These are phyloP conservation scores for Dunckerocampus dactyliophorus DNA, from an alignment of 2,113 vertebrate species.

Conservation along the genomic window DNA sequence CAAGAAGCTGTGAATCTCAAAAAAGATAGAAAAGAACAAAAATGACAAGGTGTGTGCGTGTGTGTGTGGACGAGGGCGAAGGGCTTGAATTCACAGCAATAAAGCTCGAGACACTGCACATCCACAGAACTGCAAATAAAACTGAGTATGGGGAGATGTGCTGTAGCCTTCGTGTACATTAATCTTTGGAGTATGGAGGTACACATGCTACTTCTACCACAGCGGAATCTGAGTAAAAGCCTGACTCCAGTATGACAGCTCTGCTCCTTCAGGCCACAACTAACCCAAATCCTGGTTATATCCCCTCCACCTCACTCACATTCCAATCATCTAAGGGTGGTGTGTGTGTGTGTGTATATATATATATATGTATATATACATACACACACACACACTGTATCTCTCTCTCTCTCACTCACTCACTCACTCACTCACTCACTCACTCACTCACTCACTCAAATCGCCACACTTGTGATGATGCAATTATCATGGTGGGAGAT, in stretches of 20 bases:
- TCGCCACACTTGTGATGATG: slow-evolving; percentile 15
- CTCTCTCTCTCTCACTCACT: neutral
- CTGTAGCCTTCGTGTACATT: slow-evolving; percentile 24
- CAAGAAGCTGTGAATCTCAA: slow-evolving; percentile 12
- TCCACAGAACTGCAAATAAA: slow-evolving; percentile 23
- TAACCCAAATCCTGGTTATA: slow-evolving; percentile 53
- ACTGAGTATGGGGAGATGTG: slow-evolving; percentile 13
- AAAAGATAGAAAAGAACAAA: slow-evolving; percentile 10
- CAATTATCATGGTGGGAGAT: slow-evolving; percentile 13
- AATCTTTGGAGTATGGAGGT: slow-evolving; percentile 35
- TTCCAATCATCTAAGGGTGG: slow-evolving; percentile 6
- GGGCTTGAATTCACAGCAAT: too few species aligned
- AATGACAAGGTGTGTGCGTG: neutral
- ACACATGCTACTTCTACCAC: slow-evolving; percentile 52
- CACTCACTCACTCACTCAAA: neutral
- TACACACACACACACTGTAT: too few species aligned
- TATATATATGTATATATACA: too few species aligned
- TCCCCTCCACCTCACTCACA: slow-evolving; percentile 15
- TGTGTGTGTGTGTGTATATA: too few species aligned
- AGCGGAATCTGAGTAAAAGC: slow-evolving; percentile 35
- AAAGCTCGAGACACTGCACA: slow-evolving; percentile 25
- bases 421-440: neutral
- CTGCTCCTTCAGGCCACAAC: slow-evolving; percentile 50
- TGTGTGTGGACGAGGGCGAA: neutral
- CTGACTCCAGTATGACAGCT: slow-evolving; percentile 49